phyloP scores from a whole-genome alignment of 1,140 invertebrate species.

The Nephila pilipes region DNA sequence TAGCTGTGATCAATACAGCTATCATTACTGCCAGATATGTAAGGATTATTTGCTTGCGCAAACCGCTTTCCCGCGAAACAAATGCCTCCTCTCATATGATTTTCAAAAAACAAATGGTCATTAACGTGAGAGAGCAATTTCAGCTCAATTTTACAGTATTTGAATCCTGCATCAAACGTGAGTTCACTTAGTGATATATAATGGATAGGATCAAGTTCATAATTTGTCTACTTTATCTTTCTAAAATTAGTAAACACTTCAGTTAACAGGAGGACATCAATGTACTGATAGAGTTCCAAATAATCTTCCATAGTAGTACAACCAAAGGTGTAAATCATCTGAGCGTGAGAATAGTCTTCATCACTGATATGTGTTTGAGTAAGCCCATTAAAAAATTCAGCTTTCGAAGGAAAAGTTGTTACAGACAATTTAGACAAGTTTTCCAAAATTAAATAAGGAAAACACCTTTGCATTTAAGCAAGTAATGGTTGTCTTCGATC shows the following conservation, averaged over 20 bases:
- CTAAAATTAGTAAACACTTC: constrained; percentile 9
- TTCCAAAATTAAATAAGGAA: no score
- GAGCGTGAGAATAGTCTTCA: constrained; percentile 22
- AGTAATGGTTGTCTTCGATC: no score
- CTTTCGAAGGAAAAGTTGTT: no score
- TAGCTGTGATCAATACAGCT: neutral
- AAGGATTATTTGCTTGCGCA: no score
- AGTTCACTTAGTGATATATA: constrained; percentile 1
- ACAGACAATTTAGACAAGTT: no score
- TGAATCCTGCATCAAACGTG: constrained; percentile 23
- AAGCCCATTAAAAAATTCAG: no score
- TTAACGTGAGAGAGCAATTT: neutral
- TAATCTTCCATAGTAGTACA: constrained; percentile 22
- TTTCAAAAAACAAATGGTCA: no score
- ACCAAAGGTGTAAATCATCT: neutral
- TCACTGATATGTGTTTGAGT: no score
- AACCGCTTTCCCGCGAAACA: no score
- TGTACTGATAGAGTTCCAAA: constrained; percentile 26
- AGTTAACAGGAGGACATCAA: neutral
- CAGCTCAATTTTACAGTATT: constrained; percentile 31
- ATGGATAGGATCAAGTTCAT: constrained; percentile 24
- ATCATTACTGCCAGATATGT: neutral
- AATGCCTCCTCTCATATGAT: no score
- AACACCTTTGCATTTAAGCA: no score
- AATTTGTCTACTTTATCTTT: neutral